phyloP scores from a whole-genome alignment of 2,797 vertebrate species.

The Pipistrellus kuhlii region DNA sequence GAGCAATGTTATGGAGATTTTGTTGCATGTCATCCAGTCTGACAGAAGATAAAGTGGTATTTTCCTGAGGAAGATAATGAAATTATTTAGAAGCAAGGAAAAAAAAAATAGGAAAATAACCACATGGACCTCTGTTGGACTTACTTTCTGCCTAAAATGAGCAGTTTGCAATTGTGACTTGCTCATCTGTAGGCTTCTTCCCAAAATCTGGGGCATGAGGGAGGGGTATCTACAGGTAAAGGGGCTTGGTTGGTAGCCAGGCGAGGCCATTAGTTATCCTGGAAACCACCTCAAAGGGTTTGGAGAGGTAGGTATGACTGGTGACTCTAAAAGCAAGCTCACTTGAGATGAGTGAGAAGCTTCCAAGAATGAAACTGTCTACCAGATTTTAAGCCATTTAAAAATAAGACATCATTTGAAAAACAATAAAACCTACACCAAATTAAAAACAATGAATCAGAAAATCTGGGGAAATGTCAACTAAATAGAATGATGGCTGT shows the following conservation, averaged over 20 bases:
- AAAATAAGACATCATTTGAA: neutral
- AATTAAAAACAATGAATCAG: slow-evolving; percentile 1
- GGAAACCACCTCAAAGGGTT: neutral
- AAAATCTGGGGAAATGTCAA: neutral
- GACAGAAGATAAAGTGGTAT: neutral
- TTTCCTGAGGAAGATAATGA: neutral
- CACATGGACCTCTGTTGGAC: neutral
- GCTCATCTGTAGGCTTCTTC: neutral
- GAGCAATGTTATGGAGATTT: neutral
- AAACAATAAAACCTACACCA: slow-evolving; percentile 7
- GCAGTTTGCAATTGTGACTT: neutral
- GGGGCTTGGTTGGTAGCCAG: no score
- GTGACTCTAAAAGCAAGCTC: neutral
- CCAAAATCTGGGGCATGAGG: fast-evolving
- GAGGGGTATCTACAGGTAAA: no score
- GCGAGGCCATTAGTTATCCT: neutral
- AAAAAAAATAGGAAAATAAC: neutral
- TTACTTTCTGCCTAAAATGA: neutral
- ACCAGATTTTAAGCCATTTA: neutral
- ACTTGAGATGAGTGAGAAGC: neutral
- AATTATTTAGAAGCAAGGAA: neutral
- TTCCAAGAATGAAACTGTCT: neutral
- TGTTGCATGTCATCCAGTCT: neutral
- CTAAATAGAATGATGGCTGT: neutral
- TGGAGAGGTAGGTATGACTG: neutral